Evolutionary conservation across 2,888 invertebrate species (phyloP), one percentile per base, ranked within the genome.

Genomic region (Anoplius nigerrimus): DNA sequence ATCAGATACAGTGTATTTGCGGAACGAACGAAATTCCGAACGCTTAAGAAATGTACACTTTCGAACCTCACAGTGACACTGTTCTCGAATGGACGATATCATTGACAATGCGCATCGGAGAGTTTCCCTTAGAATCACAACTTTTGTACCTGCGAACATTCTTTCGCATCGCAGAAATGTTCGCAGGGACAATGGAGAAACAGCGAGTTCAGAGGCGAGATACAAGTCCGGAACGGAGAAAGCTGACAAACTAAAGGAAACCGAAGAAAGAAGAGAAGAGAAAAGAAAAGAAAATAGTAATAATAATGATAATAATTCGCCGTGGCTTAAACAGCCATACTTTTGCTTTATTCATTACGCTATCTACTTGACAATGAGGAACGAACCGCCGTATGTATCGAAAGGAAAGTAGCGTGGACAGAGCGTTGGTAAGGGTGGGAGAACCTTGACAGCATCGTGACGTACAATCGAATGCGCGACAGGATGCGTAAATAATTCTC

Each of bases 281-380:
- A 54, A 34, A 53, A 20, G 53, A 27, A 46, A 8, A 8, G 16
- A 2, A 22, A 43, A 22, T n/a, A 58, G 51, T 43, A 64, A 62
- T n/a, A n/a, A n/a, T n/a, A n/a, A n/a, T n/a, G n/a, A n/a, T n/a
- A n/a, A n/a, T n/a, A 73, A 82, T 82, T 84, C 82, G 81, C 78
- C 81, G 82, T 80, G 79, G 78, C 79, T 78, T 48, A 55, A 75
- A 82, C 79, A 82, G 80, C 81, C 79, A 76, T 80, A 48, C 76
- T 76, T 71, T 80, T 56, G 27, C 55, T 59, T 45, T 24, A 24
- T 62, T 65, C 65, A 65, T 78, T 78, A 75, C 59, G 48, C 55
- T 59, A 46, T 21, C 54, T 61, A 42, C 55, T 68, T 67, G 54
- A 52, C 51, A 45, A 58, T 2, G 42, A 67, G 62, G 60, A 63